A percentile compares a stretch with the other conserved stretches of the same genome.
phyloP scores from a whole-genome alignment of 2,113 vertebrate genomes.

The Tauraco erythrolophus region DNA sequence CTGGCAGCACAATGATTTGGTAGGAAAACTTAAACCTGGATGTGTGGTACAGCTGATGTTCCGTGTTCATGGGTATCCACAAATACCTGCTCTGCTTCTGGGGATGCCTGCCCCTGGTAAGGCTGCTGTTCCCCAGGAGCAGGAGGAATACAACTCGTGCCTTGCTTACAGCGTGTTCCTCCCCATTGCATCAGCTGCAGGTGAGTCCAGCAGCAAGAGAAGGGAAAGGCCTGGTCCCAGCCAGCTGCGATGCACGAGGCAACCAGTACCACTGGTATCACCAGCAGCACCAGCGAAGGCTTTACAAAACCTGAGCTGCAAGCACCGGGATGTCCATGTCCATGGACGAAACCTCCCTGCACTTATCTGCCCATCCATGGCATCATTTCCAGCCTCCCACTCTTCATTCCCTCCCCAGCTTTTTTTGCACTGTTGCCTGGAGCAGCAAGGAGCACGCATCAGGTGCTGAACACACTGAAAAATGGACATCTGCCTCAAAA shows the following conservation, averaged over 20 bases:
- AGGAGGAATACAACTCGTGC: neutral
- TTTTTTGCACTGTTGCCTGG: neutral
- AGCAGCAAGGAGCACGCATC: fast-evolving
- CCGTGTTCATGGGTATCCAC: fast-evolving
- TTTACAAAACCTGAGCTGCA: neutral
- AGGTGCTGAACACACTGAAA: neutral
- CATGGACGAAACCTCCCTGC: neutral
- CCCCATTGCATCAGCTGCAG: neutral
- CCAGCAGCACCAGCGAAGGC: neutral
- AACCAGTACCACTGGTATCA: neutral
- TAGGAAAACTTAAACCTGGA: neutral
- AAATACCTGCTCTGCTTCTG: neutral
- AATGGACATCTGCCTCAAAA: neutral
- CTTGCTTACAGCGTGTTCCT: neutral
- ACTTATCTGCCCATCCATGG: neutral
- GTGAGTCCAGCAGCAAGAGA: neutral
- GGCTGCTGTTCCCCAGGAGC: neutral
- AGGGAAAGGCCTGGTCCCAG: neutral
- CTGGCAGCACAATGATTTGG: fast-evolving
- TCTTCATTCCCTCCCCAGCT: fast-evolving
- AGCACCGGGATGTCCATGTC: fast-evolving
- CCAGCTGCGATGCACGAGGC: fast-evolving
- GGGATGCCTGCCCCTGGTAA: fast-evolving
- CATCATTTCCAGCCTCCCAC: neutral
- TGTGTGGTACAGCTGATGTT: fast-evolving